phyloP scores from a whole-genome alignment of 2,888 invertebrate species.

The Lacanobia wlatinum region DNA sequence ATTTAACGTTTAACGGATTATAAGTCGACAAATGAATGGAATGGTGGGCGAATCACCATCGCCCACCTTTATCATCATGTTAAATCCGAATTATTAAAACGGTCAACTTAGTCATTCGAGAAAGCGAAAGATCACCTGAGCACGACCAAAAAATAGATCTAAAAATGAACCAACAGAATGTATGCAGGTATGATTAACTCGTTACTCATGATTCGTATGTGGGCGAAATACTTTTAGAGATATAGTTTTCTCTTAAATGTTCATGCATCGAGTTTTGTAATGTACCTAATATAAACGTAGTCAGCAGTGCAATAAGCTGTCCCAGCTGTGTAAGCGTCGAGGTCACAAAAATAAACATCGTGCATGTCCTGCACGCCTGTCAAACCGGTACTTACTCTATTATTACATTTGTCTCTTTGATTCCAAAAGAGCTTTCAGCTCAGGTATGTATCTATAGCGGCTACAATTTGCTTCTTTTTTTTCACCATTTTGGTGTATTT shows the following conservation, averaged over 20 bases:
- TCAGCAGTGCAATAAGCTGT: neutral
- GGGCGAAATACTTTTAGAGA: conserved; percentile 37
- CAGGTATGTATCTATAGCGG: neutral
- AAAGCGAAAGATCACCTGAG: conserved; percentile 59
- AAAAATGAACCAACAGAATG: conserved; percentile 48
- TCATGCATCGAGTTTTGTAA: conserved; percentile 10
- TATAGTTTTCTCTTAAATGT: conserved; percentile 28
- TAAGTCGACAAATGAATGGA: conserved; percentile 48
- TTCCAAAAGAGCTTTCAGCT: conserved; percentile 2
- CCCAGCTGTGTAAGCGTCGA: neutral
- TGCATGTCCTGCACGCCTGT: neutral
- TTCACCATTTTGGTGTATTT: neutral
- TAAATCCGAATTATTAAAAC: conserved; percentile 42
- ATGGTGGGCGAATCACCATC: conserved; percentile 42
- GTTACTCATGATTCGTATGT: conserved; percentile 54
- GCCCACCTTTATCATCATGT: conserved; percentile 44
- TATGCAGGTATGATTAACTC: conserved; percentile 58
- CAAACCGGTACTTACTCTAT: neutral
- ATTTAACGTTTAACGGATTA: conserved; percentile 42
- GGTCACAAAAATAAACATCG: conserved; percentile 1
- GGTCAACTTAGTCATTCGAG: conserved; percentile 61
- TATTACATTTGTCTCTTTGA: neutral
- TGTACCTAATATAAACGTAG: neutral
- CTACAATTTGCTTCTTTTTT: neutral
- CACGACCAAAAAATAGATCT: conserved; percentile 56